Conservation (phyloP, 2,888 invertebrate genomes). For the Clistopyga incitator region DNA sequence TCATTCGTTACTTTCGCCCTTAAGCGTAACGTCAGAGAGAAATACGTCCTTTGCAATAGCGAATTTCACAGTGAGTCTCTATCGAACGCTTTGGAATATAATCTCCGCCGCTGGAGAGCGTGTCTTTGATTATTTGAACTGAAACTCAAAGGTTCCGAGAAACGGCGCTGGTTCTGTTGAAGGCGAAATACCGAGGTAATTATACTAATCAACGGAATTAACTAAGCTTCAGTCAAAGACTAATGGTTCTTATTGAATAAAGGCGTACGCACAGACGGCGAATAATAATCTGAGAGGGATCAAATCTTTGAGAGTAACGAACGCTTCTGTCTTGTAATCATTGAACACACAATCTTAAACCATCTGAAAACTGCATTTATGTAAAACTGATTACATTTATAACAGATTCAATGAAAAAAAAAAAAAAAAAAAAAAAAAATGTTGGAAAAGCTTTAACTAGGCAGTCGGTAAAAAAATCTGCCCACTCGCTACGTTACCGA, state of each 20-base stretch:
- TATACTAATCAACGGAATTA: not conserved
- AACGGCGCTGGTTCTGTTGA: not conserved
- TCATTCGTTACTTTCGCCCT: conserved; percentile 3
- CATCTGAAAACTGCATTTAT: too few relatives aligned
- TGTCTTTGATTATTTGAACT: not conserved
- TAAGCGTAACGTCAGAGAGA: not conserved
- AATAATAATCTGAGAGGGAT: not conserved
- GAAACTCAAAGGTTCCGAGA: not conserved
- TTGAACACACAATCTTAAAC: not conserved
- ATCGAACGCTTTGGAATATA: not conserved
- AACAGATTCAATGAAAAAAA: too few relatives aligned
- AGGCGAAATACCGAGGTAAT: conserved; percentile 1
- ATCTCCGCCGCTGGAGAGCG: not conserved
- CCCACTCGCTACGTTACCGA: too few relatives aligned
- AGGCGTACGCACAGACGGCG: not conserved
- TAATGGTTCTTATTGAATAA: not conserved
- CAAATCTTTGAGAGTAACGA: not conserved
- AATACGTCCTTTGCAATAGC: conserved; percentile 2
- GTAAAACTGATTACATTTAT: too few relatives aligned
- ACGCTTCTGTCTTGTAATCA: not conserved
- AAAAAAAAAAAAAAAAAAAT: too few relatives aligned
- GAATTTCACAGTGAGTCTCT: conserved; percentile 5
- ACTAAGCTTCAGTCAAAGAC: not conserved
- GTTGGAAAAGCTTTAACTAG: too few relatives aligned
- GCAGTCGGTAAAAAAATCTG: too few relatives aligned